Evolutionary conservation across 2,113 vertebrate genomes (phyloP), one percentile per base, ranked within the genome.

Genomic region (Hippocampus comes): DNA sequence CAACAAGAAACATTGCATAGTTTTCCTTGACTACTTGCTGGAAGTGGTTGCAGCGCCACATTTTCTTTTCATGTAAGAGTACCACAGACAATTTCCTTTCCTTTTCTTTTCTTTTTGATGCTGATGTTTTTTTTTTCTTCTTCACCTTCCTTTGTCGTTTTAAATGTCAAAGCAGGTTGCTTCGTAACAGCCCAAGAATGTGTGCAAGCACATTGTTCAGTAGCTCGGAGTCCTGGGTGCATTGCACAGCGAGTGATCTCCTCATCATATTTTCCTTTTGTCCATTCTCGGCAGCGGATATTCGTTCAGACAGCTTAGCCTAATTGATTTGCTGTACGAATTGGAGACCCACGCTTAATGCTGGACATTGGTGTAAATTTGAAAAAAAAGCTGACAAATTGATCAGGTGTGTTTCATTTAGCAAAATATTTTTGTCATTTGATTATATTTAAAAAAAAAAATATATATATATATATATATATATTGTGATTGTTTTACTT

Each of bases 241-340:
- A 76, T 55, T 2, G 10, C 10, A 23, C 71, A 72, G 65, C 34
- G 48, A 80, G 82, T 86, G 70, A 75, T 84, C 61, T 63, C 61
- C 78, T 77, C 64, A 55, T 73, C 67, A 68, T 63, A 34, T 43
- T 65, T 60, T 23, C 34, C 23, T 25, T 56, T 59, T 76, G 64
- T 67, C 81, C 65, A 59, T 76, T 61, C 73, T 85, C 76, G 79
- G 78, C 77, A 72, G 71, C n/a, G 73, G 68, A 82, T 73, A 77
- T 72, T 76, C 48, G 1, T 18, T 51, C 67, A 79, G 73, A 67
- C 60, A 67, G 59, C 65, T 71, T 68, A 73, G 67, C 63, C 68
- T 67, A 76, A 84, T 81, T 82, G 75, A 83, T 83, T 74, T 76
- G 60, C 51, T 60, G 34, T 63, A 43, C 72, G 59, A 75, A 79